Evolutionary conservation across 2,797 vertebrate species (phyloP), one percentile per base, ranked within the genome.

Genomic region (Craterocephalus amniculus): DNA sequence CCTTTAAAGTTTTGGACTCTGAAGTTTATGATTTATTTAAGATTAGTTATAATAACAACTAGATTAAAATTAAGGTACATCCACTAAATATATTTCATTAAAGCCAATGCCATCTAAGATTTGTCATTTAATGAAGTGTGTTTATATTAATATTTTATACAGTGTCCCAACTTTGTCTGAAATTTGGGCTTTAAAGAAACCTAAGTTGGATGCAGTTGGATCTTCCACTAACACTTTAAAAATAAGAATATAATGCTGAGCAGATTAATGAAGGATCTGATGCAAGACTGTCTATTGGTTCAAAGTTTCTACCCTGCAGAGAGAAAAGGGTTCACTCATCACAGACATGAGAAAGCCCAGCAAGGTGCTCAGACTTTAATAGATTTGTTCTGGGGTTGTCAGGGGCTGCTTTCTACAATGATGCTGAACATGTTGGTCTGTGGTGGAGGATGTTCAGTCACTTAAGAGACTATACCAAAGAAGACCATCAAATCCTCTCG

Each of bases 341-440:
- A 63, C 63, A 58, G 80, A 77, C 48, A 34, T 16, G 34, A 76
- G 63, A 74, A 72, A 78, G 79, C 79, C 78, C 86, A 84, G 74
- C 4, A 52, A 87, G 75, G 81, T 83, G 79, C 83, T 90, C 79
- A 84, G 31, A 52, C 72, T 83, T 87, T 89, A 91, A 90, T 88
- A 84, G 81, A 90, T 85, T 85, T 89, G 84, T 85, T 86, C 83
- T 84, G 63, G 61, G 70, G 78, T 64, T 70, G 81, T 84, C 84
- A 65, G 65, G 81, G 48, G 84, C 64, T 74, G 76, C 59, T 72
- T 74, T 84, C 61, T 56, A 64, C 72, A 65, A 76, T 83, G 78
- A 84, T 51, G 74, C 56, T 70, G 55, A 69, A 69, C 4, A 26
- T 79, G 68, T 27, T 52, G 74, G 84, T 77, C 63, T 73, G 72